Base-by-base conservation (phyloP, 30 jellyfish, hydroid and myxozoan species). In the Clytia hemisphaerica region DNA sequence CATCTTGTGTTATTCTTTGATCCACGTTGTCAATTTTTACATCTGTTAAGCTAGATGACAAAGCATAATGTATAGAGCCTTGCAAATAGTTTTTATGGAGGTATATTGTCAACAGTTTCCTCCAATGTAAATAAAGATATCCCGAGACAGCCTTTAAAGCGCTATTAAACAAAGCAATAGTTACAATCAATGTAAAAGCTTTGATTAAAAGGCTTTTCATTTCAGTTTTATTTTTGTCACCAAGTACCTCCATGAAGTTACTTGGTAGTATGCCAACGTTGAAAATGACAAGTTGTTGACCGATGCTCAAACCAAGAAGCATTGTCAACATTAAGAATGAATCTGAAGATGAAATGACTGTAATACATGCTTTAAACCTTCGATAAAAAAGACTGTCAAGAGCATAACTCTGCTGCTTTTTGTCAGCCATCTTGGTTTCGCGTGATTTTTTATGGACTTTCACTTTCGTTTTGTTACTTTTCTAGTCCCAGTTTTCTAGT, bases 1-100 rank as follows among this genome's bases (percentile, higher is more conserved):
- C 95, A 74, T 88, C 97, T 55, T 88, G 97, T 26, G 93, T 75
- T 0, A 88, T 77, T 33, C 95, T 55, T 61, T 88, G 97, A 57
- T 88, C 97, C 26, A 88, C 94, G 55, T 88, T 88, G 78, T 80
- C 94, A 7, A 80, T 36, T 14, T 40, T 37, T n/a, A 58, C 79
- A 21, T 54, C 78, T 16, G 60, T 6, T 16, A 75, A 40, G 49
- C 74, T 88, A n/a, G n/a, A n/a, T n/a, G n/a, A n/a, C 29, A 88
- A 33, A 2, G 60, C 59, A 58, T 79, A 88, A 46, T 65, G 73
- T 22, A 93, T 73, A 32, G 48, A 67, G 19, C 62, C 59, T 45
- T 32, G 49, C 71, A 88, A 82, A 55, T 88, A 88, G 48, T 61
- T 80, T 28, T 24, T 37, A 58, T 88, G 94, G 46, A 88, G 30